Base-by-base conservation (phyloP, 2,888 invertebrate species). In the Zonitis immaculata region DNA sequence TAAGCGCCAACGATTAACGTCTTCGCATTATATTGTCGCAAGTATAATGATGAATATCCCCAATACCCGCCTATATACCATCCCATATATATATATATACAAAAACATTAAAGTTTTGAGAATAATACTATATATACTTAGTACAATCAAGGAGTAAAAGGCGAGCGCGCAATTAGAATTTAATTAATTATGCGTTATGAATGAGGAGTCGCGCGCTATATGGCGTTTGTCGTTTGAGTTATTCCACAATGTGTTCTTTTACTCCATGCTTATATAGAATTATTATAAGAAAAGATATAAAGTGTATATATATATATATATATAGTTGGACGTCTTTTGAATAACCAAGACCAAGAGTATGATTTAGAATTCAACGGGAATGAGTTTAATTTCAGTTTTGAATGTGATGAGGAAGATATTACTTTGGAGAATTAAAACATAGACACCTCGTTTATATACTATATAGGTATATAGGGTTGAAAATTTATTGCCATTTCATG, bases 141-240 rank as follows among this genome's bases (percentile, higher is more conserved):
- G n/a, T n/a, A n/a, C n/a, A n/a, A n/a, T n/a, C n/a, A 8, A 26
- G 26, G 6, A 4, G 26, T 26, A 22, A 22, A 22, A 58, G 66
- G 52, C 66, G 69, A 71, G 68, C 68, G 68, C 68, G 74, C 75
- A 76, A 76, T 76, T 76, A 75, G 73, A 75, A 72, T 76, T 74
- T 76, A 76, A 76, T 76, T 76, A 76, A 76, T 76, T 75, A 76
- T 75, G 72, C 73, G 69, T 67, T 72, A 70, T 74, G 74, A 75
- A 75, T 72, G 72, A 67, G 66, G 60, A 66, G 64, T 35, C 35
- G 39, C 9, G n/a, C n/a, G n/a, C n/a, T n/a, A n/a, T n/a, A n/a
- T n/a, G n/a, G n/a, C n/a, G n/a, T n/a, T n/a, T n/a, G n/a, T n/a
- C 67, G 64, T 39, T 11, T 9, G 39, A 20, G 39, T 63, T 68